Evolutionary conservation across 2,113 vertebrate species (phyloP).

Genomic region (Zosterops pallidus): DNA sequence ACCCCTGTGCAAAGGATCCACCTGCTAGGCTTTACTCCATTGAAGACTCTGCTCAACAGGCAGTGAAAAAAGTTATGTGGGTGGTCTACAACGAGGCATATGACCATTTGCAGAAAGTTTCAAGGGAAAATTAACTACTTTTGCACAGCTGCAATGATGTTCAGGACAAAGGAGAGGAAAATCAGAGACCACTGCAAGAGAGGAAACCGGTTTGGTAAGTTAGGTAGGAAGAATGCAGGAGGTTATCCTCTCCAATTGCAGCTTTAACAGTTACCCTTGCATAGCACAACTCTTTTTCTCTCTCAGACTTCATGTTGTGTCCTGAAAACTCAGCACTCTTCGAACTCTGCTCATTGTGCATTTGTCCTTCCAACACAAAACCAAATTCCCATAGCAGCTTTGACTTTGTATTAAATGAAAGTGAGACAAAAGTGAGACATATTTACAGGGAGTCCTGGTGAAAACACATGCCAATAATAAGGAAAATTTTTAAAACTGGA

Average conservation of each 20-base stretch:
- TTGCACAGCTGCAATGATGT: background rate
- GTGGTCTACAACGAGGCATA: background rate
- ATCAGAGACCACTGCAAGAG: background rate
- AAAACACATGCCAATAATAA: background rate
- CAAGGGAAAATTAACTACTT: background rate
- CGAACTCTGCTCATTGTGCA: background rate
- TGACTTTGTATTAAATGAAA: background rate
- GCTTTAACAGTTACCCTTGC: background rate
- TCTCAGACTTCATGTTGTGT: background rate
- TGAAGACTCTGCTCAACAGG: background rate
- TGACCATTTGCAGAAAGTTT: background rate
- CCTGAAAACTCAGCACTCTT: background rate
- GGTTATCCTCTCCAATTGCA: conserved; percentile 1
- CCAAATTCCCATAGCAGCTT: background rate
- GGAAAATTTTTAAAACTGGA: background rate
- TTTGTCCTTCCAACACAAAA: background rate
- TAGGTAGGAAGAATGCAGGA: background rate
- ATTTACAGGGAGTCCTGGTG: background rate
- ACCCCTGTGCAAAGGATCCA: background rate
- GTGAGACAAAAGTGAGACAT: background rate
- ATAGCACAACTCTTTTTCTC: background rate
- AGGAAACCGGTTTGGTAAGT: conserved; percentile 12
- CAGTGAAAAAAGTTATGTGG: background rate
- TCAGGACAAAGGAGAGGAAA: conserved; percentile 1
- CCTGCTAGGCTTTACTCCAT: background rate